phyloP scores from a whole-genome alignment of 2,888 invertebrate genomes.

The Cyaniris semiargus region DNA sequence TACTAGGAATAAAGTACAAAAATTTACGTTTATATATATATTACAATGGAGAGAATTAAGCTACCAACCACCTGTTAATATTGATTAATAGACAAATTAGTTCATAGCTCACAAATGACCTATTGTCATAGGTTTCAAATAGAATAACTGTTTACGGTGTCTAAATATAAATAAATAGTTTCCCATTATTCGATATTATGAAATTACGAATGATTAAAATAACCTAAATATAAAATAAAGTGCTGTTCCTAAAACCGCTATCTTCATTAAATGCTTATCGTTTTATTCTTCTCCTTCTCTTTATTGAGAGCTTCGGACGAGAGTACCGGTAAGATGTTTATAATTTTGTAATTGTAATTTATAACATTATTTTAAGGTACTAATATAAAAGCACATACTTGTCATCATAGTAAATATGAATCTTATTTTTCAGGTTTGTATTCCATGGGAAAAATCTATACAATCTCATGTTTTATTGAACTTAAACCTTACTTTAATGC shows the following conservation, averaged over 20 bases:
- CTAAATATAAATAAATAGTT: background rate
- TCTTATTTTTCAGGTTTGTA: background rate
- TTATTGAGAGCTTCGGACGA: background rate
- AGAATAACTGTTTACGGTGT: no score
- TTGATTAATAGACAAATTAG: background rate
- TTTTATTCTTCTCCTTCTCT: background rate
- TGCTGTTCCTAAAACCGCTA: background rate
- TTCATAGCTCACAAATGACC: no score
- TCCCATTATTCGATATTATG: background rate
- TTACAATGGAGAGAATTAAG: background rate
- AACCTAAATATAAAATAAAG: background rate
- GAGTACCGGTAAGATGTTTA: background rate
- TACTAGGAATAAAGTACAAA: background rate
- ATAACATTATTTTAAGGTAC: background rate
- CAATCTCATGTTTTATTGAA: background rate
- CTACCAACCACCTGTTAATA: constrained; percentile 13
- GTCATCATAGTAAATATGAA: background rate
- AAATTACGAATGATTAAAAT: no score
- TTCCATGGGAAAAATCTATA: background rate
- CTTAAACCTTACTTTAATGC: background rate
- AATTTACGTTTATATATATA: background rate
- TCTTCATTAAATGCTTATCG: constrained; percentile 14
- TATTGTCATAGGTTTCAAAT: no score
- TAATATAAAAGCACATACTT: background rate
- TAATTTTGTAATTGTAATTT: no score